These are phyloP conservation scores for Troilus luridus DNA, from an alignment of 2,888 invertebrate genomes.

Conservation along the genomic window DNA sequence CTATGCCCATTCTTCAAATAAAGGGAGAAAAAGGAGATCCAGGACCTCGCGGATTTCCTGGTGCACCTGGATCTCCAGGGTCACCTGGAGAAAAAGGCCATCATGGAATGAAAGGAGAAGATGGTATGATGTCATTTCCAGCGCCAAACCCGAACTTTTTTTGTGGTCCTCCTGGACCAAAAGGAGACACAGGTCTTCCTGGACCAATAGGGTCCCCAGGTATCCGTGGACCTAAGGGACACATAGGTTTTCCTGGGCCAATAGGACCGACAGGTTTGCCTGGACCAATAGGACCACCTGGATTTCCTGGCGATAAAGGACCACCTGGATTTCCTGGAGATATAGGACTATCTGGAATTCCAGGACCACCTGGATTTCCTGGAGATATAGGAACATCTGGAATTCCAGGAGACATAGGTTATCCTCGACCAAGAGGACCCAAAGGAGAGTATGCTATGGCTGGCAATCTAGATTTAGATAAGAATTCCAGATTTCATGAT, in stretches of 20 bases:
- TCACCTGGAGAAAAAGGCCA: background rate
- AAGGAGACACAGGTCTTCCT: slow-evolving; percentile 70
- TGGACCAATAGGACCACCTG: background rate
- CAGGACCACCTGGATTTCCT: background rate
- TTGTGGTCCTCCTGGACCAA: slow-evolving; percentile 61
- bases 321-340: background rate
- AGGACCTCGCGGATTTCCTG: background rate
- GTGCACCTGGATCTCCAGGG: background rate
- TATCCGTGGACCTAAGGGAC: slow-evolving; percentile 67
- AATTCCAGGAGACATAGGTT: background rate
- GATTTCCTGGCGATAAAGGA: background rate
- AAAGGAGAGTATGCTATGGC: background rate
- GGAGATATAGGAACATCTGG: background rate
- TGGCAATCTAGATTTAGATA: background rate
- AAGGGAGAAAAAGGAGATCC: slow-evolving; percentile 74
- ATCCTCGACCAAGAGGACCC: background rate
- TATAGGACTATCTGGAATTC: background rate
- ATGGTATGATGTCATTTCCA: background rate
- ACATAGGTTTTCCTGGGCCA: slow-evolving; percentile 77
- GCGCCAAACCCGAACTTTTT: background rate
- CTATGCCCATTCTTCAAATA: slow-evolving; percentile 59
- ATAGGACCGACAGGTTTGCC: slow-evolving; percentile 54
- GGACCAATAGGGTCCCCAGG: slow-evolving; percentile 30
- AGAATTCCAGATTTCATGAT: background rate
- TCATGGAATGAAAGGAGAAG: background rate